Base-by-base conservation (phyloP, 1,140 invertebrate species). In the Copidosoma floridanum region DNA sequence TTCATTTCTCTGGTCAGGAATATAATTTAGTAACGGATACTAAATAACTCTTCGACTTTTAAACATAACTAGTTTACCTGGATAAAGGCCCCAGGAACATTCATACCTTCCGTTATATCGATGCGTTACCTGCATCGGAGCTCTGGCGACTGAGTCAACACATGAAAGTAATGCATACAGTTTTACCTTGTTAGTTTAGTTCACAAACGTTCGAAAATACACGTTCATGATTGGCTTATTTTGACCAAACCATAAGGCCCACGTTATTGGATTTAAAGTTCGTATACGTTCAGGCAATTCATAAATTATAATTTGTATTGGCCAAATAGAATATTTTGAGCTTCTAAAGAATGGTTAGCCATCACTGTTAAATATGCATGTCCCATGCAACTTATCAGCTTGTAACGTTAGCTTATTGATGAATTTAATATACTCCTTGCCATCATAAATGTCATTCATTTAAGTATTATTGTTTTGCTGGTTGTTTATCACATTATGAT, bases 71-170 rank as follows among this genome's bases (percentile, higher is more conserved):
- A 16, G 3, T 21, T 44, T 41, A 18, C 63, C 63, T 20, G 23
- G 40, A 24, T 64, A 52, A 23, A 60, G 40, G 29, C 63, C 58
- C 51, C 56, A 62, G 40, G 26, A 51, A 32, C 64, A 65, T 0
- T 51, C 58, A 29, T n/a, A 61, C 5, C 53, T 58, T 21, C 61
- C 67, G 47, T 69, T 66, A 26, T 57, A 66, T 12, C 60, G 40
- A 1, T 21, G 23, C 1, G 44, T 32, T 26, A 52, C 56, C 55
- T 65, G 64, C 56, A 54, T 59, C 2, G 32, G 29, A 1, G 58
- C 20, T 3, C 63, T n/a, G 4, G 57, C 63, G 8, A 53, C 37
- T 2, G 37, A 46, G 21, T 62, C 60, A 7, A 65, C 64, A 26
- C 55, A 59, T 47, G 48, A 65, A 23, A 53, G 57, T 35, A 61